These are phyloP conservation scores for Spheniscus humboldti DNA, from an alignment of 2,797 vertebrate species.

Conservation along the genomic window DNA sequence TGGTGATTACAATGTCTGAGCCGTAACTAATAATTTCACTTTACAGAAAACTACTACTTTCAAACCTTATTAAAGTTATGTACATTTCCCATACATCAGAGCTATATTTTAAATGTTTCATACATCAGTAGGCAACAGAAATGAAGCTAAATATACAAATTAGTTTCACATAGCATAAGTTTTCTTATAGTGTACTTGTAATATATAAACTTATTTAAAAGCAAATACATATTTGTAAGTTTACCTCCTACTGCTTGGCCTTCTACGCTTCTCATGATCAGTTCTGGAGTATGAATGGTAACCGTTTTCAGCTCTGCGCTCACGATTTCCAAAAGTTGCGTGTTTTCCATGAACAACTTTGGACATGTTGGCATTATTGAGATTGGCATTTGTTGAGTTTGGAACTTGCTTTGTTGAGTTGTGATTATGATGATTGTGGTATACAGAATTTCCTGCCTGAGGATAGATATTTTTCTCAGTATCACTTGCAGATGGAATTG, in stretches of 20 bases:
- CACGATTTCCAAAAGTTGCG: conserved; percentile 76
- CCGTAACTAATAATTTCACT: neutral
- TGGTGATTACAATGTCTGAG: neutral
- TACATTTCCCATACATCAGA: neutral
- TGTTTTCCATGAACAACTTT: conserved; percentile 88
- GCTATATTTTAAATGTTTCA: neutral
- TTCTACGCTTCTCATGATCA: conserved; percentile 83
- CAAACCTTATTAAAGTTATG: neutral
- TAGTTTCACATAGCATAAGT: neutral
- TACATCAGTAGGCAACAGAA: neutral
- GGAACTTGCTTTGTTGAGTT: conserved; percentile 88
- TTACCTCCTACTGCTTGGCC: conserved; percentile 91
- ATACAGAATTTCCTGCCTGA: conserved; percentile 78
- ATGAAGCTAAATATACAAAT: neutral
- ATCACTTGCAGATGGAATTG: conserved; percentile 85
- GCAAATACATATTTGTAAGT: neutral
- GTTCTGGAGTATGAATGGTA: conserved; percentile 82
- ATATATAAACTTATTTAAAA: neutral
- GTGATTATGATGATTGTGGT: conserved; percentile 89
- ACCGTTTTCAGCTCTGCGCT: conserved; percentile 83
- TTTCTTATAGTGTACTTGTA: neutral
- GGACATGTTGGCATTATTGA: conserved; percentile 98
- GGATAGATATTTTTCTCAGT: conserved; percentile 85
- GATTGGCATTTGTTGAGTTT: conserved; percentile 98
- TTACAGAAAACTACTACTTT: neutral